These are phyloP conservation scores for Denticeps clupeoides DNA, from an alignment of 2,797 vertebrate species.

Conservation along the genomic window DNA sequence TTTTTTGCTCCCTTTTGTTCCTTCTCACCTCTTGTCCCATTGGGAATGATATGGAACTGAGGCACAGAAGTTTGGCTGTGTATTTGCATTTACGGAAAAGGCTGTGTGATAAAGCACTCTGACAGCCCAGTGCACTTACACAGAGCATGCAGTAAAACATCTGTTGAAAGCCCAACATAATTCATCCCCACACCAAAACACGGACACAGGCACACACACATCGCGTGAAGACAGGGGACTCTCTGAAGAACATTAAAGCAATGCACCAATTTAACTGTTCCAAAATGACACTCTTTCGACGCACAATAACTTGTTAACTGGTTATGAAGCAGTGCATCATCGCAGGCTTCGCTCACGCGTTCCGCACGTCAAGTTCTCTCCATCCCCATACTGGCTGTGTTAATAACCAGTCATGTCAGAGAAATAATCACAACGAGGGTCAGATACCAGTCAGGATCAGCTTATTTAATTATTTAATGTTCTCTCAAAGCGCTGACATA, in stretches of 20 bases:
- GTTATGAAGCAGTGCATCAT: too few species aligned
- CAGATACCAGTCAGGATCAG: too few species aligned
- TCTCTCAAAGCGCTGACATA: too few species aligned
- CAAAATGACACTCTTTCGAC: constrained; percentile 12
- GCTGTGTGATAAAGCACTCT: constrained; percentile 42
- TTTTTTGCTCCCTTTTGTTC: background rate
- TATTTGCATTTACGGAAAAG: constrained; percentile 46
- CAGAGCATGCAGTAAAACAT: constrained; percentile 40
- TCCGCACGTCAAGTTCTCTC: too few species aligned
- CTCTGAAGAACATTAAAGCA: constrained; percentile 21
- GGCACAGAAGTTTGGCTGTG: constrained; percentile 32
- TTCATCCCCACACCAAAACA: constrained; percentile 32
- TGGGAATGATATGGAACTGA: constrained; percentile 29
- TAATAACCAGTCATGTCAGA: too few species aligned
- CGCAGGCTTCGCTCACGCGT: too few species aligned
- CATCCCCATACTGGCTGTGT: too few species aligned
- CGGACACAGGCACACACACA: constrained; percentile 24
- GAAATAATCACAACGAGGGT: too few species aligned
- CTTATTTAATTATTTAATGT: too few species aligned
- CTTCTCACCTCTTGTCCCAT: constrained; percentile 28
- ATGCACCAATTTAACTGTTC: constrained; percentile 21
- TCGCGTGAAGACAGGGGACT: too few species aligned
- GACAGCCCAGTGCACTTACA: constrained; percentile 43
- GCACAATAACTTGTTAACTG: too few species aligned
- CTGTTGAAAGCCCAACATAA: constrained; percentile 44